Evolutionary conservation across 35 echinoderm and acorn worm species (phyloP).

Genomic region (Ophioderma brevispina): DNA sequence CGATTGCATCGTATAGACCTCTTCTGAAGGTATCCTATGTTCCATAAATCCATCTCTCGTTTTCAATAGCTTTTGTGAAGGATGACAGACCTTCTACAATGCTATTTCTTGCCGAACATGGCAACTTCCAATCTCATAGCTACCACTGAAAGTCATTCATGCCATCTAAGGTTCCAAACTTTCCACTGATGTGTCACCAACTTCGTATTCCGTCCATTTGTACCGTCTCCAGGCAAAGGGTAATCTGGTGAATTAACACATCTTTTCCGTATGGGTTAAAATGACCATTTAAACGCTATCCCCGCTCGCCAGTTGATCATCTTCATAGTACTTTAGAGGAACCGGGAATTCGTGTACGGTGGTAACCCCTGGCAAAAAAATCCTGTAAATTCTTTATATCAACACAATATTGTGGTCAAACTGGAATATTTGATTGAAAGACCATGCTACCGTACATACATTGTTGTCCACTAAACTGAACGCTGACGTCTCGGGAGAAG

Average conservation of each 20-base stretch:
- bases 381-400: slow-evolving; percentile 56
- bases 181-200: slow-evolving; percentile 94
- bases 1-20: slow-evolving; percentile 64
- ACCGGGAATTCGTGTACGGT: slow-evolving; percentile 89
- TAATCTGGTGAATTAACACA: no score
- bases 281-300: slow-evolving; percentile 70
- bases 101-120: slow-evolving; percentile 86
- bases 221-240: slow-evolving; percentile 19
- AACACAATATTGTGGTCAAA: slow-evolving; percentile 74
- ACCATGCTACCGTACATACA: slow-evolving; percentile 66
- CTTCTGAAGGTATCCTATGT: slow-evolving; percentile 66
- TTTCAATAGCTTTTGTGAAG: slow-evolving; percentile 50
- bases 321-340: slow-evolving; percentile 38
- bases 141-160: slow-evolving; percentile 24
- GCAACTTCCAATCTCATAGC: slow-evolving; percentile 86
- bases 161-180: slow-evolving; percentile 68
- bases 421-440: slow-evolving; percentile 70
- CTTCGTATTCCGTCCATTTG: slow-evolving; percentile 86
- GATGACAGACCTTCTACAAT: slow-evolving; percentile 75
- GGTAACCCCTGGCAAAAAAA: slow-evolving; percentile 80
- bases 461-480: slow-evolving; percentile 45
- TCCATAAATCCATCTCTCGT: slow-evolving; percentile 72
- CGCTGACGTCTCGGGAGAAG: slow-evolving; percentile 61
- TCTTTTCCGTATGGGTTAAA: slow-evolving; percentile 75
- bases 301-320: slow-evolving; percentile 53